phyloP scores from a whole-genome alignment of 2,888 invertebrate species.

The Philereme vetulata region DNA sequence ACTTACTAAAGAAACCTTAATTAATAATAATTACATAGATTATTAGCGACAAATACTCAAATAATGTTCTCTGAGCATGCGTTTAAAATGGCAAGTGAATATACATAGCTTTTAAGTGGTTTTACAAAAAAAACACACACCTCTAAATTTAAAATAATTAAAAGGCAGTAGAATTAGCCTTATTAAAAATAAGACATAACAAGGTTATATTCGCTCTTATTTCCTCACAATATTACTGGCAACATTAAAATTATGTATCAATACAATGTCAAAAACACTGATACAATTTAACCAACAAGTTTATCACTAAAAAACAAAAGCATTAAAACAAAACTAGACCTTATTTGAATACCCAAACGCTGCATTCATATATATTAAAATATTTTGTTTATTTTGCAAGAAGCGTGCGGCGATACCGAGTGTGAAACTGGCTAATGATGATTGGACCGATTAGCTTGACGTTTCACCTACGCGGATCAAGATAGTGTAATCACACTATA shows the following conservation, averaged over 20 bases:
- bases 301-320: slow-evolving; percentile 14
- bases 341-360: slow-evolving; percentile 19
- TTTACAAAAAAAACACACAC: too few relatives aligned
- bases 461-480: slow-evolving; percentile 29
- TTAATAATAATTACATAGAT: too few relatives aligned
- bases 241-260: background rate
- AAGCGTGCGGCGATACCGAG: slow-evolving; percentile 24
- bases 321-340: slow-evolving; percentile 8
- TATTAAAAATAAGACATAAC: too few relatives aligned
- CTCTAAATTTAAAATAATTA: too few relatives aligned
- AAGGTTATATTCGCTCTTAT: too few relatives aligned
- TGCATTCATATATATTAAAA: slow-evolving; percentile 17
- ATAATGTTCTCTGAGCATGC: too few relatives aligned
- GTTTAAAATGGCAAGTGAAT: too few relatives aligned
- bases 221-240: too few relatives aligned
- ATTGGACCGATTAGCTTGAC: slow-evolving; percentile 27
- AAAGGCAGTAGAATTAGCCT: too few relatives aligned
- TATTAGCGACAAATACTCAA: too few relatives aligned
- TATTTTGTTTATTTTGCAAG: slow-evolving; percentile 8
- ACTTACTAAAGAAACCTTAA: too few relatives aligned
- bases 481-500: slow-evolving; percentile 3
- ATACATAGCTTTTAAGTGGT: too few relatives aligned
- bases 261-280: slow-evolving; percentile 5
- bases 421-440: slow-evolving; percentile 33
- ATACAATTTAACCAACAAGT: slow-evolving; percentile 16